Conservation (phyloP, 2,113 vertebrate species). For the Hemibates koningsi region DNA sequence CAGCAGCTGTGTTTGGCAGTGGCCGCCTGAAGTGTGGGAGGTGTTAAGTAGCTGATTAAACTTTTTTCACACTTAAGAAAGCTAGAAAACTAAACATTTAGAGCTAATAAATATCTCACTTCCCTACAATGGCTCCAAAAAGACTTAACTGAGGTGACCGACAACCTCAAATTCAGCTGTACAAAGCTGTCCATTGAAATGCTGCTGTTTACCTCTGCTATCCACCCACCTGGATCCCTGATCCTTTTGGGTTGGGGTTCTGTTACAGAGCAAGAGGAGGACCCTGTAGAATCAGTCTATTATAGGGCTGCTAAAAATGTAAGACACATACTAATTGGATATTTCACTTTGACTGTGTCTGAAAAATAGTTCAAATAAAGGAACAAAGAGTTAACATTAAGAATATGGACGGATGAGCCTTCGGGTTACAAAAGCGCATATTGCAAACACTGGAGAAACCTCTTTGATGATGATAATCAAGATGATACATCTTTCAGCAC, state of each 20-base stretch:
- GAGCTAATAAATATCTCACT: background rate
- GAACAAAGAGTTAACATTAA: background rate
- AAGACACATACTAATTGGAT: background rate
- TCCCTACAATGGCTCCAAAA: background rate
- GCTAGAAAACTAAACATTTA: slow-evolving; percentile 1
- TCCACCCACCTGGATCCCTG: background rate
- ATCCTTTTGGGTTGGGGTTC: background rate
- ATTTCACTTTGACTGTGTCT: background rate
- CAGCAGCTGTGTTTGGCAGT: background rate
- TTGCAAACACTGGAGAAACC: background rate
- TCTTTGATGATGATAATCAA: slow-evolving; percentile 13
- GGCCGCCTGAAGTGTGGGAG: background rate
- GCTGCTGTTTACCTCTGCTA: background rate
- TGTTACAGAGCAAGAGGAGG: background rate
- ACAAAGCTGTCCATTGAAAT: background rate
- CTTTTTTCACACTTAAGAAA: background rate
- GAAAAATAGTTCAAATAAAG: background rate
- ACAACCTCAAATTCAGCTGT: background rate
- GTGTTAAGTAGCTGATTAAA: background rate
- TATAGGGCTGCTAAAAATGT: background rate
- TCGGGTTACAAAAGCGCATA: background rate
- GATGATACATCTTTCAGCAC: slow-evolving; percentile 2
- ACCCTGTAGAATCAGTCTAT: background rate
- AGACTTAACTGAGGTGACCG: background rate
- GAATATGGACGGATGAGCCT: background rate